Evolutionary conservation across 2,888 invertebrate species (phyloP).

Genomic region (Myathropa florea): DNA sequence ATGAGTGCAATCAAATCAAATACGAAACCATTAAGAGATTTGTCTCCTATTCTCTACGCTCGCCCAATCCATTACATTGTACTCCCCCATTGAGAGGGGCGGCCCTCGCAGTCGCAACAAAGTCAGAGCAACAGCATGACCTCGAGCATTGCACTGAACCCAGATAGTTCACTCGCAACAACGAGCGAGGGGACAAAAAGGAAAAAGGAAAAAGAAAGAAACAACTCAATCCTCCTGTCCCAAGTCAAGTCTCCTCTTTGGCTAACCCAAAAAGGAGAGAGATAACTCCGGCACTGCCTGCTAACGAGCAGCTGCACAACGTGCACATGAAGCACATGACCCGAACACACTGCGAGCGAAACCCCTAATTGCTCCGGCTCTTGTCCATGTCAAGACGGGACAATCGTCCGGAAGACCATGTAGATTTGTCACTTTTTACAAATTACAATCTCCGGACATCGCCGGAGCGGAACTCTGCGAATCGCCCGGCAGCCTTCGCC

Average conservation of each 20-base stretch:
- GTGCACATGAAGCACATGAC: neutral
- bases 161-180: neutral
- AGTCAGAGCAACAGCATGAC: neutral
- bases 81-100: too few relatives aligned
- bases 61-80: neutral
- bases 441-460: conserved; percentile 33
- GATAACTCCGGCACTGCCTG: neutral
- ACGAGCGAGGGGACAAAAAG: neutral
- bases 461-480: conserved; percentile 6
- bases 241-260: neutral
- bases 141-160: neutral
- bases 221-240: neutral
- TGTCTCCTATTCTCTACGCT: neutral
- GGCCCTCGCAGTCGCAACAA: neutral
- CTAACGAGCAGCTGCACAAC: neutral
- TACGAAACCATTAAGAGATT: neutral
- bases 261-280: neutral
- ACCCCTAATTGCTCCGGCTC: conserved; percentile 29
- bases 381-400: conserved; percentile 7
- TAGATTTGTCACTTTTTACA: conserved; percentile 37
- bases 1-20: neutral
- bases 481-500: neutral
- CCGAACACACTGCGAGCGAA: conserved; percentile 5
- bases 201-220: neutral
- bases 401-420: conserved; percentile 25